Evolutionary conservation across 1,140 invertebrate species (phyloP), one percentile per base, ranked within the genome.

Genomic region (Riptortus pedestris): DNA sequence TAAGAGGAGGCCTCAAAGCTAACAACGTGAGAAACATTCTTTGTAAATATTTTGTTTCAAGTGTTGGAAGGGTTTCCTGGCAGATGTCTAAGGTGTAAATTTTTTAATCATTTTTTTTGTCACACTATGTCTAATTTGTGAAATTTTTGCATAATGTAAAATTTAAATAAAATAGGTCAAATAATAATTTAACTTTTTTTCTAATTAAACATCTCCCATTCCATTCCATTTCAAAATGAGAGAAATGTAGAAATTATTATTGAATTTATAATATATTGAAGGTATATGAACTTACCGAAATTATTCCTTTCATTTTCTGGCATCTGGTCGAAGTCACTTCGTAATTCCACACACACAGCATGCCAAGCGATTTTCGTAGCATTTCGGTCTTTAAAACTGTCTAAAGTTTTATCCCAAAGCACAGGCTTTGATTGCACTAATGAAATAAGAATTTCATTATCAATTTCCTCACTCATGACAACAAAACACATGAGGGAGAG

Each of bases 11-110:
- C 18, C 26, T 63, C 12, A 31, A 51, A 18, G 62, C 20, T 26
- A 63, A 63, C 48, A 63, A 63, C 18, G 29, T 63, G 28, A 63
- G 45, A 55, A 51, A 63, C 22, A 63, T 43, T 51, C 47, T 63
- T 18, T 52, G 45, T 26, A 55, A 29, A 14, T 63, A 63, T 47
- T 63, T 55, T 26, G 29, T 63, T 29, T 63, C 62, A 47, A 28
- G 28, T 55, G 28, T 31, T 31, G 45, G 45, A 33, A 51, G 43
- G 7, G 28, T 63, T 52, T 29, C 62, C 24, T 55, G 48, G 45
- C 48, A 63, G 28, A n/a, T n/a, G 48, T 18, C 7, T 11, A 48
- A 48, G n/a, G 18, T 48, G 11, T 48, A 3, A 48, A 38, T 14
- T 38, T 38, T 38, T 38, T 38, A 38, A 38, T 7, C 31, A 38